phyloP scores from a whole-genome alignment of 2,113 vertebrate species.

The Sapajus apella region DNA sequence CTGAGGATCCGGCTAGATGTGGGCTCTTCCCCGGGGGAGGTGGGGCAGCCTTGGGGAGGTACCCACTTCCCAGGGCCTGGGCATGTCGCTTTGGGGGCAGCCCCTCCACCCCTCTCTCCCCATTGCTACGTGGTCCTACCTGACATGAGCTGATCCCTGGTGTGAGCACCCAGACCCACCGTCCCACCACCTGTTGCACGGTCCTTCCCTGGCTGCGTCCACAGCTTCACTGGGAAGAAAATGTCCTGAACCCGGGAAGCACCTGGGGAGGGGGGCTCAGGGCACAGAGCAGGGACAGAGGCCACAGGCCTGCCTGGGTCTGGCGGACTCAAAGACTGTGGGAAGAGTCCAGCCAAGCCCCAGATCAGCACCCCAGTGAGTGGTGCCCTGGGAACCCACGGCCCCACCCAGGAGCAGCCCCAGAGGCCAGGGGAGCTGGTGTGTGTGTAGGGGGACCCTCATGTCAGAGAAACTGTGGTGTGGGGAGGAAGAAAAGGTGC shows the following conservation, averaged over 20 bases:
- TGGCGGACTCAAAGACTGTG: not conserved
- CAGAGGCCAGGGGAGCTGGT: not conserved
- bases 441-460: not conserved
- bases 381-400: not conserved
- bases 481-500: not conserved
- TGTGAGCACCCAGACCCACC: no score
- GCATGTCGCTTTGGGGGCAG: not conserved
- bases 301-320: not conserved
- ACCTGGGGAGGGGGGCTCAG: not conserved
- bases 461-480: not conserved
- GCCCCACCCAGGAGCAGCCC: not conserved
- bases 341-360: not conserved
- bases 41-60: rapidly evolving
- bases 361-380: not conserved
- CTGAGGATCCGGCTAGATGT: rapidly evolving
- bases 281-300: not conserved
- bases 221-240: not conserved
- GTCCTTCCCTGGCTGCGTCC: rapidly evolving
- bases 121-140: rapidly evolving
- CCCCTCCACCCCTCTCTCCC: not conserved
- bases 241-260: not conserved
- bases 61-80: not conserved
- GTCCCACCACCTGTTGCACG: not conserved
- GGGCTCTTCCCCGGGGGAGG: not conserved
- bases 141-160: not conserved